A percentile compares a stretch with the other conserved stretches of the same genome.
phyloP scores from a whole-genome alignment of 2,113 vertebrate species.

The Saimiri boliviensis region DNA sequence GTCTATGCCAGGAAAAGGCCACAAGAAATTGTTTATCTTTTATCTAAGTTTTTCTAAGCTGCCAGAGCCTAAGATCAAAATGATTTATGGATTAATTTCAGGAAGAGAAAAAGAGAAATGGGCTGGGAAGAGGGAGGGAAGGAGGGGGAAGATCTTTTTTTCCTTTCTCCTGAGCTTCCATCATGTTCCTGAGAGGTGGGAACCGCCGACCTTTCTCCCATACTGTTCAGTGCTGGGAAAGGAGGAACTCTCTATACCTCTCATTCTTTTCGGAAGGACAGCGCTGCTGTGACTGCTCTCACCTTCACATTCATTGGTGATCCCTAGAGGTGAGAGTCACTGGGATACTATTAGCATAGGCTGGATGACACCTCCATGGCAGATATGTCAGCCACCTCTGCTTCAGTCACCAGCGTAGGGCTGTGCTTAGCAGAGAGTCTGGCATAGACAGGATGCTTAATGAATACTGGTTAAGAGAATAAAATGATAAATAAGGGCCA shows the following conservation, averaged over 20 bases:
- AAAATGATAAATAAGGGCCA: not conserved
- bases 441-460: not conserved
- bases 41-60: not conserved
- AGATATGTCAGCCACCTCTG: not conserved
- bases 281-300: not conserved
- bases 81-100: not conserved
- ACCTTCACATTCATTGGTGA: not conserved
- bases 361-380: not conserved
- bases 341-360: not conserved
- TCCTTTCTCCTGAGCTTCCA: no score
- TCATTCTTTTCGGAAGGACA: not conserved
- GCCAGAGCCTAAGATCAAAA: not conserved
- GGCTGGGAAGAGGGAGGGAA: accelerated
- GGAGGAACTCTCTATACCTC: not conserved
- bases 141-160: no score
- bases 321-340: no score
- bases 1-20: not conserved
- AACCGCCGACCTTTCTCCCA: not conserved
- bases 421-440: not conserved
- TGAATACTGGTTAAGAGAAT: not conserved
- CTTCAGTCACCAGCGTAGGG: not conserved
- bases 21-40: not conserved
- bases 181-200: not conserved
- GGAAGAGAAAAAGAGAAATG: not conserved
- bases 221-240: not conserved